Conservation (phyloP, 1,140 invertebrate genomes). For the Colletes latitarsis region DNA sequence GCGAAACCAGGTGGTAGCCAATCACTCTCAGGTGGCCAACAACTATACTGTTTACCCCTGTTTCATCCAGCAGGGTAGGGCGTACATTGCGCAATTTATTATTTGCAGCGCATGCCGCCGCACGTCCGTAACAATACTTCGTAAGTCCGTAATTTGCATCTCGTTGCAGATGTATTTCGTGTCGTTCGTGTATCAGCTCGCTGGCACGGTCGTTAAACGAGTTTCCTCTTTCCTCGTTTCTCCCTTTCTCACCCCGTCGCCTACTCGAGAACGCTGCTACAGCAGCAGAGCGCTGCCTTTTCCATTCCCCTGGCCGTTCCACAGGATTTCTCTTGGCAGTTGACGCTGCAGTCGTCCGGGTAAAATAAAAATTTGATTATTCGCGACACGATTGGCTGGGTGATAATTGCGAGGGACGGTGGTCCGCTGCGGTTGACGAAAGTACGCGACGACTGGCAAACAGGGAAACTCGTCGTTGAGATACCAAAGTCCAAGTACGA, state of each 20-base stretch:
- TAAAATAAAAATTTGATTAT: constrained; percentile 60
- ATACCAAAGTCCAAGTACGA: background rate
- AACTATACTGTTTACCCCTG: too few species aligned
- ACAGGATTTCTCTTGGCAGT: constrained; percentile 45
- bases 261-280: constrained; percentile 6
- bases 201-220: constrained; percentile 62
- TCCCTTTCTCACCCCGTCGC: background rate
- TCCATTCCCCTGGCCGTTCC: constrained; percentile 16
- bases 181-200: constrained; percentile 64
- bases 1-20: too few species aligned
- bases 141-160: constrained; percentile 68
- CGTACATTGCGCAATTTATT: constrained; percentile 54
- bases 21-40: too few species aligned
- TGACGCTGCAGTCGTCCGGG: constrained; percentile 43
- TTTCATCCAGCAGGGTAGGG: background rate
- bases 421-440: background rate
- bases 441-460: constrained; percentile 4
- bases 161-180: constrained; percentile 66
- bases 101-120: constrained; percentile 58
- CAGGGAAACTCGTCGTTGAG: background rate
- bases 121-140: constrained; percentile 67
- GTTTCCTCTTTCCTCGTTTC: constrained; percentile 49
- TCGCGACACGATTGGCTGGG: constrained; percentile 54
- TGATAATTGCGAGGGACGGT: constrained; percentile 46
- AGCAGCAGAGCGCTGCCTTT: constrained; percentile 3